These are phyloP conservation scores for Stichopus chloronotus DNA, from an alignment of 35 echinoderm and acorn worm genomes.

Conservation along the genomic window DNA sequence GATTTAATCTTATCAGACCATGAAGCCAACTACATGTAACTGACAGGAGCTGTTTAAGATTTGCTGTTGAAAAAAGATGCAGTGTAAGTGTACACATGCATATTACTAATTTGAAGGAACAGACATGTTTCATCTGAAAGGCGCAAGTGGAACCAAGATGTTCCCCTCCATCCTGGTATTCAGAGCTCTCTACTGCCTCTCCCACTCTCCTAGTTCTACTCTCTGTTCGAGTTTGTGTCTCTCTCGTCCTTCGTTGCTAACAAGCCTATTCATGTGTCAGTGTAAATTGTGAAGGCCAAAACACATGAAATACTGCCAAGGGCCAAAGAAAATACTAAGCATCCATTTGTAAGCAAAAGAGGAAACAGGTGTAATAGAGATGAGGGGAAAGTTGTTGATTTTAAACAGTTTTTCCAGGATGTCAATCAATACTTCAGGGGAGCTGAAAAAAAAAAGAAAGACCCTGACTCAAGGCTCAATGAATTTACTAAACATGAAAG, in stretches of 20 bases:
- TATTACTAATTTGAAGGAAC: no score
- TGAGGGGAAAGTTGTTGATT: background rate
- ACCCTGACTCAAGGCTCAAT: background rate
- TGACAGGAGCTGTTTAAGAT: no score
- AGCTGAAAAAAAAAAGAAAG: background rate
- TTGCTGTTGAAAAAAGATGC: no score
- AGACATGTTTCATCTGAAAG: no score
- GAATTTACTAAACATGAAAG: background rate
- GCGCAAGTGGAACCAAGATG: no score
- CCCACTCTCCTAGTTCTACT: no score
- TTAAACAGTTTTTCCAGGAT: background rate
- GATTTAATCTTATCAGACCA: no score
- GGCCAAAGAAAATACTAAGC: slow-evolving; percentile 36
- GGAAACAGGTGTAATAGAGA: slow-evolving; percentile 45
- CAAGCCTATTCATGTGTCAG: slow-evolving; percentile 36
- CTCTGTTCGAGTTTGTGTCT: no score
- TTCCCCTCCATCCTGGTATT: no score
- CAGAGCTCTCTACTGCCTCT: no score
- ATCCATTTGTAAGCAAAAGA: slow-evolving; percentile 33
- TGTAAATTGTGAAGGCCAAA: slow-evolving; percentile 31
- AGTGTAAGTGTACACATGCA: no score
- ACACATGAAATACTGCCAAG: slow-evolving; percentile 41
- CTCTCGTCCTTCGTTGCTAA: background rate
- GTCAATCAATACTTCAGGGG: slow-evolving; percentile 3
- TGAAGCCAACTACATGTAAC: no score